Base-by-base conservation (phyloP, 30 jellyfish, hydroid and myxozoan genomes). In the Chrysaora quinquecirrha region DNA sequence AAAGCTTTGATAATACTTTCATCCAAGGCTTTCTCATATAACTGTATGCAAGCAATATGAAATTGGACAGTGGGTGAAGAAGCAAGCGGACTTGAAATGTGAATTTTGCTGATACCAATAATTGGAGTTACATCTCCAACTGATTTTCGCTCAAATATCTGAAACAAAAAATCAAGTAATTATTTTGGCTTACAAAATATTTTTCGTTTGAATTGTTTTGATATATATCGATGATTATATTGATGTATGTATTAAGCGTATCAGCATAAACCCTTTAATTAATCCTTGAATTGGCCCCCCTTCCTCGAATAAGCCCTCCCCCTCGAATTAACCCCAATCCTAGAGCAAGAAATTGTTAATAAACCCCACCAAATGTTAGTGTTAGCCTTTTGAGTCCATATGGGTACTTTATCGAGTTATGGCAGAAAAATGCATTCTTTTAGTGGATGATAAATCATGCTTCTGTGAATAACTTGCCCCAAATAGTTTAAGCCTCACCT, bases 1-100 rank as follows among this genome's bases (percentile, higher is more conserved):
- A 80, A 54, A 1, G 75, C 76, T 24, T 48, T 49, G 34, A 80
- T 80, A 20, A 43, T 25, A 80, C 68, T 62, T 30, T 46, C 75
- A 38, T 80, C 90, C 48, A 80, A 21, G 19, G 83, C 75, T 29
- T 69, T 72, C n/a, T 46, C 64, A 31, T 80, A 80, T 7, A 80
- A 14, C 31, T 80, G 90, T 31, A 80, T 52, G 58, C 90, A 80
- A 25, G 90, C 49, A 12, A 80, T 6, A 31, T 1, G 34, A 20
- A 18, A 18, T 16, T 43, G n/a, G 7, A 30, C 19, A n/a, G n/a
- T n/a, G n/a, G n/a, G n/a, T n/a, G n/a, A n/a, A n/a, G n/a, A n/a
- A 10, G 31, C 48, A 20, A 0, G 70, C 0, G n/a, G 12, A 0
- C 34, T 33, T 4, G 81, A 80, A 38, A 78, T 78, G 3, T 21